Percentiles rank a stretch among this genome's conserved stretches.
Evolutionary conservation across 2,888 invertebrate species (phyloP).

Genomic region (Pachydiplax longipennis): DNA sequence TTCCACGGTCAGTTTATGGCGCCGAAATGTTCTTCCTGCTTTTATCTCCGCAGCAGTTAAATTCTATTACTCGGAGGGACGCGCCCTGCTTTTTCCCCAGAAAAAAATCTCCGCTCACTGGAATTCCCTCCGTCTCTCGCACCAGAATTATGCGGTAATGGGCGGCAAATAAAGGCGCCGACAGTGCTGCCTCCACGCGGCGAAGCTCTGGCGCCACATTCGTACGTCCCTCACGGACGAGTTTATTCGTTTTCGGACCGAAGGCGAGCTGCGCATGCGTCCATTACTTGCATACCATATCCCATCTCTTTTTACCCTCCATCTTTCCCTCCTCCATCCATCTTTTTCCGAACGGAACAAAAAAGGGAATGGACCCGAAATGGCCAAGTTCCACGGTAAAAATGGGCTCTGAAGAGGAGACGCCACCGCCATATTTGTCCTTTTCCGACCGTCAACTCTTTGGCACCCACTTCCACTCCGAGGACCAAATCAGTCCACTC

Average conservation of each 20-base stretch:
- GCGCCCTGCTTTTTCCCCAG: not conserved
- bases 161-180: constrained; percentile 38
- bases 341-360: constrained; percentile 15
- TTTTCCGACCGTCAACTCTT: constrained; percentile 6
- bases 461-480: constrained; percentile 31
- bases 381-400: constrained; percentile 29
- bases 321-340: not conserved
- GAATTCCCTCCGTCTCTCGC: constrained; percentile 27
- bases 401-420: constrained; percentile 13
- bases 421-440: constrained; percentile 35
- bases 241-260: constrained; percentile 31
- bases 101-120: constrained; percentile 17
- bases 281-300: not conserved
- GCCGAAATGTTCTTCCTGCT: constrained; percentile 14
- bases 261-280: not conserved
- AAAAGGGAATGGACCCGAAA: constrained; percentile 17
- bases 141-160: constrained; percentile 43
- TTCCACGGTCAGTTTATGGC: constrained; percentile 42
- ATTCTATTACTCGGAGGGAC: constrained; percentile 38
- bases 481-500: constrained; percentile 16
- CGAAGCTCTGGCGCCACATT: constrained; percentile 30
- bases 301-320: not conserved
- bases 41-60: constrained; percentile 35
- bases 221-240: constrained; percentile 27
- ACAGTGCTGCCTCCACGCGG: constrained; percentile 38